Evolutionary conservation across 2,797 vertebrate species (phyloP), one percentile per base, ranked within the genome.

Genomic region (Muscicapa comitata): DNA sequence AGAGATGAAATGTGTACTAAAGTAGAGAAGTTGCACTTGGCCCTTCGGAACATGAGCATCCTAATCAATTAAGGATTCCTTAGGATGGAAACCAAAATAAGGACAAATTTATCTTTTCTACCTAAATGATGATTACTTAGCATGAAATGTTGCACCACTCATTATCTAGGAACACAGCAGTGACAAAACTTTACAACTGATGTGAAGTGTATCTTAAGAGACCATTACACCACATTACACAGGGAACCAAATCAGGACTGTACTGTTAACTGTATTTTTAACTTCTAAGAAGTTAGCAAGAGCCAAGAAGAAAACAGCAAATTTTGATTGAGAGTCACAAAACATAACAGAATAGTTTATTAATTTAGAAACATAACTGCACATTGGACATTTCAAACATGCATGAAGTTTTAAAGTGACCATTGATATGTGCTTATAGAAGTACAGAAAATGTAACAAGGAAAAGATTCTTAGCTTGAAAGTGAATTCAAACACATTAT

Each of bases 371-470:
- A 84, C 13, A 21, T 18, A 53, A 61, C 21, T 67, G 35, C 18
- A 38, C 48, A 48, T 18, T 11, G 76, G 40, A 55, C 3, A 7
- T 65, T 59, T 33, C 31, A 73, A 81, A 85, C 5, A 18, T 1
- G 3, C 12, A 31, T 10, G 8, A 54, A 31, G 5, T 59, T 68
- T 59, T 31, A 42, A 51, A 73, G 61, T 21, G 51, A 68, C 21
- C 12, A 5, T 5, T 17, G 31, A 73, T 3, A 1, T 3, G 6
- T 3, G 2, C 20, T 58, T 14, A 25, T 0, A 89, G n/a, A 83
- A 43, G n/a, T 29, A 62, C 23, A 50, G 62, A 21, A 82, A 82
- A 65, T 2, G 2, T 57, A 45, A 25, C 2, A 37, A 12, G 11
- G 35, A 50, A 54, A 72, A 83, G 6, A 71, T 28, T 71, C 48